Evolutionary conservation across 2,888 invertebrate genomes (phyloP).

Genomic region (Ectemnius lituratus): DNA sequence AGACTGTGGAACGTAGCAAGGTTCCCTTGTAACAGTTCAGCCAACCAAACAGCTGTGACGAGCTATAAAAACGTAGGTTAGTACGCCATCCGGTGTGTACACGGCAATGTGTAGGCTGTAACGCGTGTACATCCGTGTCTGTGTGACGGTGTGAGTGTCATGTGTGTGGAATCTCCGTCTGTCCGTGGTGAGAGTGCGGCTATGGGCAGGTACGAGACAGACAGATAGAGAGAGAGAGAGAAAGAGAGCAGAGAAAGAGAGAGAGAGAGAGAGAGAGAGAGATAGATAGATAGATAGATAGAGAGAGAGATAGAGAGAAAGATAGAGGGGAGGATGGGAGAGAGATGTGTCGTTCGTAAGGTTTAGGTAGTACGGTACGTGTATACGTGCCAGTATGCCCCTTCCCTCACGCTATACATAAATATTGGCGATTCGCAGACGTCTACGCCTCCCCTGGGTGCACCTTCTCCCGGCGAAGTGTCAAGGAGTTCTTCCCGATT

Average conservation of each 20-base stretch:
- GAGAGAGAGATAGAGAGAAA: too few species aligned
- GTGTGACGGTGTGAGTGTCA: conserved; percentile 8
- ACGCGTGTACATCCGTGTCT: conserved; percentile 11
- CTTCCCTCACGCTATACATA: conserved; percentile 52
- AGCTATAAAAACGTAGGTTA: conserved; percentile 77
- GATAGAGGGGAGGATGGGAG: too few species aligned
- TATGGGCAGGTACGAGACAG: conserved; percentile 30
- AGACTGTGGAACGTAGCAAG: conserved; percentile 78
- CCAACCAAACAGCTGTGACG: conserved; percentile 78
- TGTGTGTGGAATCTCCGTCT: conserved; percentile 3
- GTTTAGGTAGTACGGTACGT: conserved; percentile 5
- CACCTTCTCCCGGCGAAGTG: conserved; percentile 31
- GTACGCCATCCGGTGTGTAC: conserved; percentile 70
- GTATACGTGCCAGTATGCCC: conserved; percentile 47
- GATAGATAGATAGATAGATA: too few species aligned
- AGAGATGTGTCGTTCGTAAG: too few species aligned
- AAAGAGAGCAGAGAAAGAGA: too few species aligned
- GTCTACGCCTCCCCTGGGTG: conserved; percentile 39
- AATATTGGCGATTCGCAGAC: conserved; percentile 42
- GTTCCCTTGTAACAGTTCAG: conserved; percentile 78
- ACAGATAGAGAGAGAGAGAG: too few species aligned
- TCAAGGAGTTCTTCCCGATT: conserved; percentile 34
- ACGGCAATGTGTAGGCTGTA: conserved; percentile 17
- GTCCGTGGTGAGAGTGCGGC: conserved; percentile 10
- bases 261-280: too few species aligned